These are phyloP conservation scores for Drosophila littoralis DNA, from an alignment of 1,140 invertebrate species.

Conservation along the genomic window DNA sequence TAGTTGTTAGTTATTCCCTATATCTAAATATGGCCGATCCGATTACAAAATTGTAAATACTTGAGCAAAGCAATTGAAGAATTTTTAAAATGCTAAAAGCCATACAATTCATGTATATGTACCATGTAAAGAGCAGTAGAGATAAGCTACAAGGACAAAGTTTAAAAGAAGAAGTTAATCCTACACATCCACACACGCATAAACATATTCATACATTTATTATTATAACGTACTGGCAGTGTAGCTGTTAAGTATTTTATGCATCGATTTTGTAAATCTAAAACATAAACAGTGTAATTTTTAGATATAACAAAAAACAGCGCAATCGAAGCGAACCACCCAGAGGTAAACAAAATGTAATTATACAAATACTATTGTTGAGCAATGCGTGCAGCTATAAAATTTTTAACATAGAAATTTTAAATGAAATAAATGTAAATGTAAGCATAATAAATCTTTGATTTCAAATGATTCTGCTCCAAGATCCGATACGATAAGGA, in stretches of 20 bases:
- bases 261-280: slow-evolving; percentile 74
- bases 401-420: slow-evolving; percentile 78
- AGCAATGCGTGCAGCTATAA: slow-evolving; percentile 81
- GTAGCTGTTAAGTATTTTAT: slow-evolving; percentile 74
- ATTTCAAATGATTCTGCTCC: too few relatives aligned
- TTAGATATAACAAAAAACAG: slow-evolving; percentile 54
- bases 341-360: slow-evolving; percentile 48
- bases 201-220: slow-evolving; percentile 41
- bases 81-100: slow-evolving; percentile 38
- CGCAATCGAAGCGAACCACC: slow-evolving; percentile 33
- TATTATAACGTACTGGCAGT: slow-evolving; percentile 20
- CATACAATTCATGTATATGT: slow-evolving; percentile 53
- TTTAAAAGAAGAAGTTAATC: slow-evolving; percentile 29
- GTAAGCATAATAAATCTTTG: slow-evolving; percentile 36
- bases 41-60: slow-evolving; percentile 53
- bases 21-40: slow-evolving; percentile 28
- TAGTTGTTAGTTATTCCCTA: slow-evolving; percentile 43
- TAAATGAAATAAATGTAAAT: slow-evolving; percentile 81
- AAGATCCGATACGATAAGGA: too few relatives aligned
- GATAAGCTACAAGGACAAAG: slow-evolving; percentile 28
- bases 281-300: slow-evolving; percentile 56
- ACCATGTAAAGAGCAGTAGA: slow-evolving; percentile 51
- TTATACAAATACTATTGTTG: slow-evolving; percentile 66
- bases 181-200: slow-evolving; percentile 21
- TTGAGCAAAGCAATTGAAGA: slow-evolving; percentile 38